Evolutionary conservation across 2,113 vertebrate genomes (phyloP).

Genomic region (Passer domesticus): DNA sequence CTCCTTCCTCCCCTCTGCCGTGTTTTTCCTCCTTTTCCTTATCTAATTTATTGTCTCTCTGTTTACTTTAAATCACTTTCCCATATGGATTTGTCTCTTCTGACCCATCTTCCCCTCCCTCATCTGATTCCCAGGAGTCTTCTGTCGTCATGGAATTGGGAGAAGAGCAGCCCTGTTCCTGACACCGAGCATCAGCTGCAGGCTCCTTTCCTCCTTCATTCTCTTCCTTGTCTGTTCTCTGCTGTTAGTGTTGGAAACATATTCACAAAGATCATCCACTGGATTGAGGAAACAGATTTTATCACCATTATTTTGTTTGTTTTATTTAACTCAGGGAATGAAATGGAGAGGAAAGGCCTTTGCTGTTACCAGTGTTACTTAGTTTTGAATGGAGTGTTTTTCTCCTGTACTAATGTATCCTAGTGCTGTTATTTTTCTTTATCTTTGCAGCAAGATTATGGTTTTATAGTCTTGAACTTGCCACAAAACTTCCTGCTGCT

Average conservation of each 20-base stretch:
- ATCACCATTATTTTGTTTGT: slow-evolving; percentile 47
- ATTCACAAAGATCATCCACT: slow-evolving; percentile 10
- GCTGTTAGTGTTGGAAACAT: slow-evolving; percentile 50
- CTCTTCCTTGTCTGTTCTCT: neutral
- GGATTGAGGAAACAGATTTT: slow-evolving; percentile 52
- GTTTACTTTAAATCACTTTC: slow-evolving; percentile 36
- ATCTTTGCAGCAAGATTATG: neutral
- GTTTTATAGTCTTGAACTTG: neutral
- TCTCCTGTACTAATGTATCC: neutral
- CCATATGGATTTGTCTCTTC: slow-evolving; percentile 1
- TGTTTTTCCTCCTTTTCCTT: slow-evolving; percentile 22
- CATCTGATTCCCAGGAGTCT: slow-evolving; percentile 17
- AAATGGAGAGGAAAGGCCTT: neutral
- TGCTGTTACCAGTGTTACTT: neutral
- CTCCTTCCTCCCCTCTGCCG: neutral
- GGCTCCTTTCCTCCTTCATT: neutral
- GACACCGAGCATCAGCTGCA: neutral
- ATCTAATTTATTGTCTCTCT: slow-evolving; percentile 37
- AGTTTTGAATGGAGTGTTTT: neutral
- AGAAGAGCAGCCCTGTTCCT: neutral
- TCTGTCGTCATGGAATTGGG: slow-evolving; percentile 28
- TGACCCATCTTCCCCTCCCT: slow-evolving; percentile 7
- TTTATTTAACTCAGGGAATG: slow-evolving; percentile 14
- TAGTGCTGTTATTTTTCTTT: neutral
- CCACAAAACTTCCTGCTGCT: neutral